A percentile compares a stretch with the other conserved stretches of the same genome.
Evolutionary conservation across 2,113 vertebrate species (phyloP).

Genomic region (Oryzias melastigma): DNA sequence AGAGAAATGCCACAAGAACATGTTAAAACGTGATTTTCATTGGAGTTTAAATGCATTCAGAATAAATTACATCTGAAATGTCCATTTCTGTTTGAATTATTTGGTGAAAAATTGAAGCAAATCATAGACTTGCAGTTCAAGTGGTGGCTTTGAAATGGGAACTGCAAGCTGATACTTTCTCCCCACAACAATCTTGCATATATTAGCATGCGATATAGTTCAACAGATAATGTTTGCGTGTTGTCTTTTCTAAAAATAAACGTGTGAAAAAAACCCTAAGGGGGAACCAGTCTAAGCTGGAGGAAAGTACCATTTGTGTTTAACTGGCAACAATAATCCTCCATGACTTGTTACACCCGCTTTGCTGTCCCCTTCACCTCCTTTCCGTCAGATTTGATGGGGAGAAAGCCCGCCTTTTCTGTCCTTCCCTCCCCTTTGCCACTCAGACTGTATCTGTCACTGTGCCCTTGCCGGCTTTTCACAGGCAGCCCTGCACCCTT

Average conservation of each 20-base stretch:
- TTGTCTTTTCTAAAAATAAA: constrained; percentile 36
- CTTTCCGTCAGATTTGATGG: constrained; percentile 19
- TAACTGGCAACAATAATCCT: constrained; percentile 63
- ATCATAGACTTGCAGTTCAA: constrained; percentile 29
- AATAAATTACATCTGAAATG: constrained; percentile 55
- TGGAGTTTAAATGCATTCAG: constrained; percentile 33
- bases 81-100: constrained; percentile 33
- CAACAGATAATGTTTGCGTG: constrained; percentile 32
- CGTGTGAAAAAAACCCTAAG: constrained; percentile 30
- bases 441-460: constrained; percentile 23
- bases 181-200: constrained; percentile 26
- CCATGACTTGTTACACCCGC: constrained; percentile 54
- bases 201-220: constrained; percentile 32
- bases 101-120: constrained; percentile 27
- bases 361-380: constrained; percentile 18
- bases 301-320: constrained; percentile 48
- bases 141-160: constrained; percentile 18
- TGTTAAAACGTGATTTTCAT: no score
- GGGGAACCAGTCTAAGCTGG: constrained; percentile 53
- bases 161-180: constrained; percentile 30
- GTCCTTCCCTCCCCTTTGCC: not conserved
- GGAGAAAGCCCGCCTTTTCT: constrained; percentile 29
- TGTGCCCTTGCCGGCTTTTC: constrained; percentile 13
- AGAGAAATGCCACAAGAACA: no score
- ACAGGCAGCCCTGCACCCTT: constrained; percentile 7